These are phyloP conservation scores for Halocaridina rubra DNA, from an alignment of 2,888 invertebrate species.

Conservation along the genomic window DNA sequence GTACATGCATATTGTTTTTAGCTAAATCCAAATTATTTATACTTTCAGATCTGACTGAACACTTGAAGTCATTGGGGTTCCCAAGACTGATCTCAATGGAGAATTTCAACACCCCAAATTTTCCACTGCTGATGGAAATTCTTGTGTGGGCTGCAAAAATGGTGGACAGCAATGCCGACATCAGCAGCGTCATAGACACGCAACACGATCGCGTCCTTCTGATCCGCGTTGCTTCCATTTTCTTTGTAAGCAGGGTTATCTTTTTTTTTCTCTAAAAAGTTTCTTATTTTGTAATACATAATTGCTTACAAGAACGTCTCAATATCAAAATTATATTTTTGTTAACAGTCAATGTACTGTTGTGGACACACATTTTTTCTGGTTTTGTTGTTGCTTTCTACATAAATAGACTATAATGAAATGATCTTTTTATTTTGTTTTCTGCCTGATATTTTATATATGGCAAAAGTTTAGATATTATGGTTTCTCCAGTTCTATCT, in stretches of 20 bases:
- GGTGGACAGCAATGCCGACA: background rate
- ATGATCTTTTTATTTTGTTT: too few species aligned
- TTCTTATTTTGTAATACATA: background rate
- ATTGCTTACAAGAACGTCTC: too few species aligned
- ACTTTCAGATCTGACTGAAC: slow-evolving; percentile 24
- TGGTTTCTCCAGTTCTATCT: too few species aligned
- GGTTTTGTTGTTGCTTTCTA: too few species aligned
- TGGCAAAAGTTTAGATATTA: too few species aligned
- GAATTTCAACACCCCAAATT: slow-evolving; percentile 28
- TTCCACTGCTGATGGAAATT: slow-evolving; percentile 25
- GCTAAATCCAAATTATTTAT: background rate
- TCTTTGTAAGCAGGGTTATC: slow-evolving; percentile 13
- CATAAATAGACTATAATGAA: too few species aligned
- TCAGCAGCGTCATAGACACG: background rate
- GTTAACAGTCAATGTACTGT: too few species aligned
- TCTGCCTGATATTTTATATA: too few species aligned
- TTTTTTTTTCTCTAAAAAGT: background rate
- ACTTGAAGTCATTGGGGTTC: slow-evolving; percentile 13
- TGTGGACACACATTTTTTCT: too few species aligned
- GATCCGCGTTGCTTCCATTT: slow-evolving; percentile 6
- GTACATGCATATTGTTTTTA: background rate
- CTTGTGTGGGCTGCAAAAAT: background rate
- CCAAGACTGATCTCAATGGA: slow-evolving; percentile 26
- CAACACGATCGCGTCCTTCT: slow-evolving; percentile 24
- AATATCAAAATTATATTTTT: too few species aligned